Percentiles rank a stretch among this genome's conserved stretches.
Evolutionary conservation across 2,113 vertebrate species (phyloP).

Genomic region (Psilopogon haemacephalus): DNA sequence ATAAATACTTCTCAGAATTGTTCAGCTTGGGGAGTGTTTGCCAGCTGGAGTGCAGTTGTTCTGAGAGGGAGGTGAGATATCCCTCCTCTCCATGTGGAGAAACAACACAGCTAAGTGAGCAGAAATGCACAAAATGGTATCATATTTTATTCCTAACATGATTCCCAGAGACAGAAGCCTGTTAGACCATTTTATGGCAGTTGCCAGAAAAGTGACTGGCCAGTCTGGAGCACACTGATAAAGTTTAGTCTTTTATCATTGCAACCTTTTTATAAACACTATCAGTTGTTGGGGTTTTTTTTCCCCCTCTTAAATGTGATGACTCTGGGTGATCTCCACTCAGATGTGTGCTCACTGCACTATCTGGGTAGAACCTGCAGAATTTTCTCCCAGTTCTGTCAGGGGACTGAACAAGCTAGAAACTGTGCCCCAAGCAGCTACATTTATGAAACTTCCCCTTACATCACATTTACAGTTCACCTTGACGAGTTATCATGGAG

Average conservation of each 20-base stretch:
- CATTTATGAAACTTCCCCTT: neutral
- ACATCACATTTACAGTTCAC: neutral
- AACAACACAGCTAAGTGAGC: neutral
- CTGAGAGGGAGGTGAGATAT: neutral
- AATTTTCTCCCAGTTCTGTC: neutral
- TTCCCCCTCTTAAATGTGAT: neutral
- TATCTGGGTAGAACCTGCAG: neutral
- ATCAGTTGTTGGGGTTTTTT: neutral
- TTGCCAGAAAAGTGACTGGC: neutral
- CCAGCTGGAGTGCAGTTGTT: constrained; percentile 34
- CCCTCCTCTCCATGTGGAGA: neutral
- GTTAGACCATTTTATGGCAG: neutral
- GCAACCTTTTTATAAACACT: neutral
- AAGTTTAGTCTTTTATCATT: neutral
- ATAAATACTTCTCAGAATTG: constrained; percentile 3
- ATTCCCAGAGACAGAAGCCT: neutral
- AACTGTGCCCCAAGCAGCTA: neutral
- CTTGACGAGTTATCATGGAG: neutral
- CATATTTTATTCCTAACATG: neutral
- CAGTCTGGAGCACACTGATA: neutral
- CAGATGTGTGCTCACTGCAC: neutral
- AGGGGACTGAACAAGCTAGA: neutral
- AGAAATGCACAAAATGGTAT: neutral
- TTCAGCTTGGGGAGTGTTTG: neutral
- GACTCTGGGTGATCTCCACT: neutral